Evolutionary conservation across 2,888 invertebrate species (phyloP), one percentile per base, ranked within the genome.

Genomic region (Amblyteles armatorius): DNA sequence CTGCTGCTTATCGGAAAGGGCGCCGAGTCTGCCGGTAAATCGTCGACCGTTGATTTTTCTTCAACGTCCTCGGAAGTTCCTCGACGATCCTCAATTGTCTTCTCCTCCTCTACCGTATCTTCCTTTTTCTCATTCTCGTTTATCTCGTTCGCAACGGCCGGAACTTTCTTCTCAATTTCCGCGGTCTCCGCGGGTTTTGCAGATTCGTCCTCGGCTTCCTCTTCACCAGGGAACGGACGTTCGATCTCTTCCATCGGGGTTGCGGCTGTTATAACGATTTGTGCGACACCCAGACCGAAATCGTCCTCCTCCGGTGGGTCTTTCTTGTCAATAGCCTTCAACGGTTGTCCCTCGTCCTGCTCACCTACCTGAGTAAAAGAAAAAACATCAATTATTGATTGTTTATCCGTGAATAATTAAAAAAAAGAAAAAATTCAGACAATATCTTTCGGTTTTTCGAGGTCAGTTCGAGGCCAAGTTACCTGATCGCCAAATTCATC

Each of bases 221-320:
- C 93, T 9, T 94, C 92, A 3, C 96, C 96, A 16, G 97, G 97
- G 94, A 97, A 97, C 50, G 96, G 96, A 92, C 96, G 96, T 89
- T 97, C 97, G 57, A 97, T 95, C 92, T 98, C 97, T 94, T 98
- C 98, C 97, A 98, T 98, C 65, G 98, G 98, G 63, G 98, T 98
- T 87, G 98, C 98, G 78, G 98, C 98, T 68, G 98, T 98, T 94
- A 98, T 98, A 83, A 98, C 98, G 90, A 98, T 98, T 94, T 98
- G 97, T 76, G 97, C 98, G 89, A 97, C 97, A 86, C 97, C 97
- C 87, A 98, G 95, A 89, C 97, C 97, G 89, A 95, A 95, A 88
- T 96, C 96, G 88, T 95, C 95, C 83, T 91, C 90, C 6, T 87
- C 86, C n/a, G 78, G 67, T 2, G 69, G 52, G 7, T 85, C 78